These are phyloP conservation scores for Zophobas morio DNA, from an alignment of 1,140 invertebrate species.

Conservation along the genomic window DNA sequence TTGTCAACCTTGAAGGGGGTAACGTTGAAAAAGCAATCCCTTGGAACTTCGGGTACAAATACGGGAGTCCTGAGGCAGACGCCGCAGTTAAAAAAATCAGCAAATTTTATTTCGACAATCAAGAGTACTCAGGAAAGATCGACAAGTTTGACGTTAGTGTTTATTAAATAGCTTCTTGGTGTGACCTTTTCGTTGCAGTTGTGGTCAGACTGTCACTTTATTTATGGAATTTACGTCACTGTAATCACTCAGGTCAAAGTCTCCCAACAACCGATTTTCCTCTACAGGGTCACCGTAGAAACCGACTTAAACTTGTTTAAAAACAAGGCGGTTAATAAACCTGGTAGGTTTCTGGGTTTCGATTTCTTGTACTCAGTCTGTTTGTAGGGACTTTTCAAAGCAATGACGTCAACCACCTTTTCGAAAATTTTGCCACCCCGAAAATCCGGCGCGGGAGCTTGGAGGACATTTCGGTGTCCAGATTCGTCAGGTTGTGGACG, in stretches of 20 bases:
- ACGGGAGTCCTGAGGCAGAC: background rate
- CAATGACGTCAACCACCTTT: conserved; percentile 70
- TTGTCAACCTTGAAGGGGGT: no score
- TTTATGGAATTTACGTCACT: background rate
- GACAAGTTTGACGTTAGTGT: no score
- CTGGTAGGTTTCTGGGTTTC: background rate
- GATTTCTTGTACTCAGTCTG: background rate
- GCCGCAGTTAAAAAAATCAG: background rate
- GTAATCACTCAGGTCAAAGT: background rate
- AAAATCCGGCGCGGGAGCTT: background rate
- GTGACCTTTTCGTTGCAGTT: background rate
- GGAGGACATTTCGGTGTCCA: background rate
- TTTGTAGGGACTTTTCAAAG: conserved; percentile 73
- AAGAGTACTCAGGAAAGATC: background rate
- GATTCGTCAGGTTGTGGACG: background rate
- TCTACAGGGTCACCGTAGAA: conserved; percentile 70
- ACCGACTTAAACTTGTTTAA: conserved; percentile 9
- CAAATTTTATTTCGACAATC: background rate
- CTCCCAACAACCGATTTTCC: conserved; percentile 38
- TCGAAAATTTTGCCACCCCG: no score
- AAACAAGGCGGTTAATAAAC: background rate
- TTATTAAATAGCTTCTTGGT: no score
- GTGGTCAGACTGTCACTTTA: background rate
- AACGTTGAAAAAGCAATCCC: background rate
- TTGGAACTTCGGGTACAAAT: background rate